Percentiles rank a stretch among this genome's conserved stretches.
These are phyloP conservation scores for Genyomyrus donnyi DNA, from an alignment of 2,113 vertebrate genomes.

Conservation along the genomic window DNA sequence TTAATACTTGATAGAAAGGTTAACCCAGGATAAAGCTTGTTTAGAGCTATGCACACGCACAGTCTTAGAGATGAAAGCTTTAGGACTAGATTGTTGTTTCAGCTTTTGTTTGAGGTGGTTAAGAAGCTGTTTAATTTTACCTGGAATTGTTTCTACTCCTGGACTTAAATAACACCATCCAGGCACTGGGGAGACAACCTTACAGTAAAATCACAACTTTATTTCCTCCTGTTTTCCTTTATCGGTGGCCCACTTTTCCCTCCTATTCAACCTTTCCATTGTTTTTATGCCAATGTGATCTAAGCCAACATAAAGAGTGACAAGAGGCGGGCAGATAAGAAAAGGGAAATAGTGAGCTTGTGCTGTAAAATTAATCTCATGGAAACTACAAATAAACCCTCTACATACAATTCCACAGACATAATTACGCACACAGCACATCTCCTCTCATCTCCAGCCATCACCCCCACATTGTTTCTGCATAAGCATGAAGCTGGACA, in stretches of 20 bases:
- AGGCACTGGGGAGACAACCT: background rate
- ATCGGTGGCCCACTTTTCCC: background rate
- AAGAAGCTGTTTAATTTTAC: background rate
- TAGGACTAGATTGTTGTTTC: background rate
- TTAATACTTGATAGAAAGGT: background rate
- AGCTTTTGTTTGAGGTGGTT: background rate
- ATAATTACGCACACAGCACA: background rate
- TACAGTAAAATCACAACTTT: background rate
- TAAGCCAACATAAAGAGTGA: background rate
- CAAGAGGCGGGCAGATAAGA: background rate
- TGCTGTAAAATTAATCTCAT: background rate
- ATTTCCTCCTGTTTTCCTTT: background rate
- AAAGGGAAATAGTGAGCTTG: background rate
- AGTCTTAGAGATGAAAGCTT: background rate
- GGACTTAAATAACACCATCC: background rate
- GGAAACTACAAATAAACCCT: background rate
- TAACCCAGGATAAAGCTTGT: background rate
- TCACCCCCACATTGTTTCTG: background rate
- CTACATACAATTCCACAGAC: background rate
- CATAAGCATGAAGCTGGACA: background rate
- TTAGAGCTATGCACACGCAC: background rate
- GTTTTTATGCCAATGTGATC: background rate
- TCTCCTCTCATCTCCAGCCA: background rate
- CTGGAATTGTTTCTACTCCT: background rate
- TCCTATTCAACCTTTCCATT: background rate